A percentile compares a stretch with the other conserved stretches of the same genome.
phyloP scores from a whole-genome alignment of 2,888 invertebrate genomes.

The Polydrusus cervinus region DNA sequence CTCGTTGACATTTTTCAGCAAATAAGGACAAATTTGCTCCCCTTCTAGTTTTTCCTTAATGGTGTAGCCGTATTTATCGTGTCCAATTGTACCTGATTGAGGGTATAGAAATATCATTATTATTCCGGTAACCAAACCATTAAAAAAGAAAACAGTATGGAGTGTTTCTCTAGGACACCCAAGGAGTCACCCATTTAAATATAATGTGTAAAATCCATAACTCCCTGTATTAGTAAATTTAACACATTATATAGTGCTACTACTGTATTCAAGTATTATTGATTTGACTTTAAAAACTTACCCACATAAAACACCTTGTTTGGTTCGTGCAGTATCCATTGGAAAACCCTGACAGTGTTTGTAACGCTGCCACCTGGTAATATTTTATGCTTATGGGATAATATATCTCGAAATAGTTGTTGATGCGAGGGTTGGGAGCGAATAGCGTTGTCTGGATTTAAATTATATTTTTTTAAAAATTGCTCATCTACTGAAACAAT shows the following conservation, averaged over 20 bases:
- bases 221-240: too few relatives aligned
- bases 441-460: constrained; percentile 1
- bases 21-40: constrained; percentile 29
- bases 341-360: constrained; percentile 38
- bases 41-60: constrained; percentile 28
- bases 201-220: too few relatives aligned
- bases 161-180: too few relatives aligned
- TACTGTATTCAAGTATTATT: too few relatives aligned
- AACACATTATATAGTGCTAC: too few relatives aligned
- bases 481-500: constrained; percentile 20
- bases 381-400: constrained; percentile 20
- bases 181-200: too few relatives aligned
- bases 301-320: constrained; percentile 33
- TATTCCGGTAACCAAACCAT: too few relatives aligned
- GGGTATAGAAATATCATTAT: too few relatives aligned
- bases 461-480: constrained; percentile 31
- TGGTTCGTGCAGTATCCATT: constrained; percentile 19
- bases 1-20: constrained; percentile 17
- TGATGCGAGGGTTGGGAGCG: neutral
- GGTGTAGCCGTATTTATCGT: constrained; percentile 23
- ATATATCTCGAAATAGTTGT: constrained; percentile 29
- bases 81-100: constrained; percentile 38
- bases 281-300: neutral
- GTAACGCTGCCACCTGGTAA: constrained; percentile 39
- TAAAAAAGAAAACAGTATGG: too few relatives aligned